phyloP scores from a whole-genome alignment of 2,888 invertebrate species.

The Osedax frankpressi region DNA sequence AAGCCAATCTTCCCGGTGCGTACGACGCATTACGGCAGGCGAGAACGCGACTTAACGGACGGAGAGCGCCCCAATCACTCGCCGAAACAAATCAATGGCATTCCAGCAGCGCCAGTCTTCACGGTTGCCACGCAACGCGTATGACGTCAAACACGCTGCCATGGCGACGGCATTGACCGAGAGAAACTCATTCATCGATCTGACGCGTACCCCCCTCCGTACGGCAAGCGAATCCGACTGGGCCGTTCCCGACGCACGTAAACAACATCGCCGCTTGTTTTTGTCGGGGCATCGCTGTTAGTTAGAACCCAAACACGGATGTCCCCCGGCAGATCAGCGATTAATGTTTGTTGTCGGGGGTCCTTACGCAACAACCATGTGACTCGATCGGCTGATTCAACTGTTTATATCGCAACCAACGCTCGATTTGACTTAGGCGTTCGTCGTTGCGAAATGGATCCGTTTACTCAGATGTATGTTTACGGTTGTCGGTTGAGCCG shows the following conservation, averaged over 20 bases:
- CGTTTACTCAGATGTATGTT: not conserved
- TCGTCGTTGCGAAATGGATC: conserved; percentile 5
- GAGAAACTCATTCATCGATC: conserved; percentile 10
- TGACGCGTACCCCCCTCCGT: not conserved
- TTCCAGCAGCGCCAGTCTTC: conserved; percentile 8
- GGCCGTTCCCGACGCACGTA: not conserved
- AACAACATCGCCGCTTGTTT: conserved; percentile 6
- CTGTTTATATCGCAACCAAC: conserved; percentile 4
- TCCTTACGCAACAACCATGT: no score
- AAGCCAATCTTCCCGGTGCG: conserved; percentile 1
- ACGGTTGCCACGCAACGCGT: conserved; percentile 8
- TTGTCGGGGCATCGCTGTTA: not conserved
- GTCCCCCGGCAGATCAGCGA: not conserved
- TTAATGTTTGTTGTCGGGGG: conserved; percentile 7
- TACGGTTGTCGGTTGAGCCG: not conserved
- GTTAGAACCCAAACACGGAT: conserved; percentile 2
- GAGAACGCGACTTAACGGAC: conserved; percentile 4
- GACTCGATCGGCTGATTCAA: not conserved
- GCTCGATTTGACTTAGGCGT: not conserved
- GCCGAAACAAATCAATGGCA: conserved; percentile 9
- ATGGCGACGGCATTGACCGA: conserved; percentile 8
- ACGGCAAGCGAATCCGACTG: not conserved
- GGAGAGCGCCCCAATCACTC: conserved; percentile 2
- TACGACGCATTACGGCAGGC: not conserved
- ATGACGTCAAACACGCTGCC: conserved; percentile 9